These are phyloP conservation scores for Clunio marinus DNA, from an alignment of 2,888 invertebrate species.

Conservation along the genomic window DNA sequence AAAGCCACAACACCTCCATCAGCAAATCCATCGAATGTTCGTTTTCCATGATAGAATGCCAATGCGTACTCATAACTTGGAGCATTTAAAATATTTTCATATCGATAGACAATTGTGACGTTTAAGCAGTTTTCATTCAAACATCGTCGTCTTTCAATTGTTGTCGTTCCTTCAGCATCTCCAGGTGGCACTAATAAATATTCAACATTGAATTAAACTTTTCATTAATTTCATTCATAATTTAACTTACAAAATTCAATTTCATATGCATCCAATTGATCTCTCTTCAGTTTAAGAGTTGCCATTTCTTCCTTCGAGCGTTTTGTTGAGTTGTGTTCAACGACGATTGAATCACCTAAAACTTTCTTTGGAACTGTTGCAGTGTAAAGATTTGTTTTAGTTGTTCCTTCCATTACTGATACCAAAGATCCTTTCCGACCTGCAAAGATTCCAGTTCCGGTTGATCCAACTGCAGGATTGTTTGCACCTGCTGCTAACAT, in stretches of 20 bases:
- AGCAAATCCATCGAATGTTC: conserved; percentile 48
- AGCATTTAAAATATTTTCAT: conserved; percentile 10
- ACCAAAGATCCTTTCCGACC: conserved; percentile 52
- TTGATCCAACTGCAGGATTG: conserved; percentile 57
- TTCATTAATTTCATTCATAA: not conserved
- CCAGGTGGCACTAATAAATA: not conserved
- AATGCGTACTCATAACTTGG: conserved; percentile 50
- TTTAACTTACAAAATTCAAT: conserved; percentile 1
- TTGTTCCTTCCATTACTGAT: conserved; percentile 52
- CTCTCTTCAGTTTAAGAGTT: conserved; percentile 26
- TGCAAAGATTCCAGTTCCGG: conserved; percentile 73
- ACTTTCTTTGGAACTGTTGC: conserved; percentile 35
- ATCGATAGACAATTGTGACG: not conserved
- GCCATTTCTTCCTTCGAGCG: not conserved
- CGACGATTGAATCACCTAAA: not conserved
- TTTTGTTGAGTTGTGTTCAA: not conserved
- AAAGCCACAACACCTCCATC: conserved; percentile 53
- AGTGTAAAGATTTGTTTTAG: conserved; percentile 43
- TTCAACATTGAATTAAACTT: not conserved
- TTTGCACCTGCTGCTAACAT: conserved; percentile 69
- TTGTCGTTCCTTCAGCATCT: not conserved
- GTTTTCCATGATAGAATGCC: conserved; percentile 51
- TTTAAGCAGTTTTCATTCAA: not conserved
- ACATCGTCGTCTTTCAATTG: not conserved
- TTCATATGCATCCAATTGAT: conserved; percentile 29